phyloP scores from a whole-genome alignment of 2,888 invertebrate genomes.

The Aporophyla nigra region DNA sequence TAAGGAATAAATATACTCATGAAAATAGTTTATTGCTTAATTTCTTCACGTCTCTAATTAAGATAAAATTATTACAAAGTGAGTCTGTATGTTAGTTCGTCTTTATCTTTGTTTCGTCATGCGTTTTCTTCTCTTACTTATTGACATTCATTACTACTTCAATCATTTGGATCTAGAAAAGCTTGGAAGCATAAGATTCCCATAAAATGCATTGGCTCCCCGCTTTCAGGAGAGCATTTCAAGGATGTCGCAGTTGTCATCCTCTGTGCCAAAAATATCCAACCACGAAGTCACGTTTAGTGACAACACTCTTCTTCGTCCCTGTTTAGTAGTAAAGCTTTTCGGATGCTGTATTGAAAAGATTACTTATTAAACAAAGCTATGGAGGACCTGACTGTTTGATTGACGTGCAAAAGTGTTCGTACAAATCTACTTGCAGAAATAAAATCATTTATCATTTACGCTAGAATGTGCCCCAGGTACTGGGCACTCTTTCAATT shows the following conservation, averaged over 20 bases:
- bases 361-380: not conserved
- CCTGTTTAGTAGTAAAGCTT: not conserved
- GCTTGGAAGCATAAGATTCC: not conserved
- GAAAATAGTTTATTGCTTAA: constrained; percentile 2
- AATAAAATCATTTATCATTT: too few species aligned
- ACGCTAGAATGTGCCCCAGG: too few species aligned
- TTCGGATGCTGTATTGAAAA: not conserved
- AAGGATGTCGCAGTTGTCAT: not conserved
- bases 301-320: not conserved
- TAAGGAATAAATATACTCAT: too few species aligned
- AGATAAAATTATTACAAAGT: not conserved
- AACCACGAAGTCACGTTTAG: not conserved
- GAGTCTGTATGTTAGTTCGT: not conserved
- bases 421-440: too few species aligned
- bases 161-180: not conserved
- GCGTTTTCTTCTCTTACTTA: not conserved
- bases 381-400: not conserved
- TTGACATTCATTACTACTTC: not conserved
- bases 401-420: too few species aligned
- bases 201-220: not conserved
- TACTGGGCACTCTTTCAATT: too few species aligned
- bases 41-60: not conserved
- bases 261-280: not conserved
- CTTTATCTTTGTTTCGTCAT: too few species aligned
- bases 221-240: not conserved